These are phyloP conservation scores for Oscheius sp. DNA, from an alignment of 2,888 invertebrate genomes.

Conservation along the genomic window DNA sequence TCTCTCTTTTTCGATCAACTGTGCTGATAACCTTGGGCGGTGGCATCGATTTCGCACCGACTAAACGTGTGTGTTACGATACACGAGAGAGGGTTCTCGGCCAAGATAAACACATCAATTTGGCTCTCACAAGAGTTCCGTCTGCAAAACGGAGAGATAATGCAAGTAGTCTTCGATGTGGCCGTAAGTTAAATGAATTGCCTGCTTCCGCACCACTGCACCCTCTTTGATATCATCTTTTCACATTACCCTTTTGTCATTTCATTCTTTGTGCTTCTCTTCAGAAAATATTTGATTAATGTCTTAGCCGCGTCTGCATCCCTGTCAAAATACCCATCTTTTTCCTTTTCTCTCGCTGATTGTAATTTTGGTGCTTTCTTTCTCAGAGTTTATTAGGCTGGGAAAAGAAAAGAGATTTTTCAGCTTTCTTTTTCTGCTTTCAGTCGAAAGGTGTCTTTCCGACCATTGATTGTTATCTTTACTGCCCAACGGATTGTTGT, in stretches of 20 bases:
- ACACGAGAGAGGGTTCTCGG: neutral
- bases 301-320: too few species aligned
- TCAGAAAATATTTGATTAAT: too few species aligned
- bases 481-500: neutral
- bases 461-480: too few species aligned
- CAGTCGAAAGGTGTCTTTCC: too few species aligned
- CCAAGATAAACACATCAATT: too few species aligned
- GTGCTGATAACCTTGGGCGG: slow-evolving; percentile 20
- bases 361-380: too few species aligned
- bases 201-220: slow-evolving; percentile 10
- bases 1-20: neutral
- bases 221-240: slow-evolving; percentile 1
- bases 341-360: too few species aligned
- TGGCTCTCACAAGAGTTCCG: too few species aligned
- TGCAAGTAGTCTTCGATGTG: slow-evolving; percentile 9
- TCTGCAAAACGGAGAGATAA: neutral
- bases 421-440: too few species aligned
- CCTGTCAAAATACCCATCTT: neutral
- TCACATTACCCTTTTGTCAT: neutral
- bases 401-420: too few species aligned
- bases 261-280: too few species aligned
- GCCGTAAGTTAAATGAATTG: neutral
- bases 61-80: slow-evolving; percentile 21
- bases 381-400: too few species aligned
- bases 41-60: slow-evolving; percentile 14